phyloP scores from a whole-genome alignment of 2,113 vertebrate genomes.

The Pionites leucogaster region DNA sequence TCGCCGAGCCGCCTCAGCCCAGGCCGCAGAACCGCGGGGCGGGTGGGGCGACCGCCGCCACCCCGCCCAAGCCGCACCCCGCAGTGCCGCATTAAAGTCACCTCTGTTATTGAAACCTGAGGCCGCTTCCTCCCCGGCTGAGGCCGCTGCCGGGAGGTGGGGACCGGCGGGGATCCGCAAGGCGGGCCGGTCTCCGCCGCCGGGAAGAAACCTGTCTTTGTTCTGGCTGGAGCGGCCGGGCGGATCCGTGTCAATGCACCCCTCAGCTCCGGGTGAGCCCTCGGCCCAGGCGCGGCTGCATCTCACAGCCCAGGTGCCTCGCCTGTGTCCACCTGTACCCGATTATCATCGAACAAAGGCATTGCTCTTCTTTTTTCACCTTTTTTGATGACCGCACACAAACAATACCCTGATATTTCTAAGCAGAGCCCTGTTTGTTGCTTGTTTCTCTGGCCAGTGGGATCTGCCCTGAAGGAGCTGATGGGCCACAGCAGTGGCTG shows the following conservation, averaged over 20 bases:
- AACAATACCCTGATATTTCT: accelerated
- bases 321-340: neutral
- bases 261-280: accelerated
- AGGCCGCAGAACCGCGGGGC: too few relatives aligned
- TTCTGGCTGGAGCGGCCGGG: constrained; percentile 1
- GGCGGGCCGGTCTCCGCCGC: neutral
- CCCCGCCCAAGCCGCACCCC: too few relatives aligned
- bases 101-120: constrained; percentile 77
- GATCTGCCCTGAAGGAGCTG: neutral
- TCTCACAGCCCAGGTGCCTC: accelerated
- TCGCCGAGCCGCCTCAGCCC: neutral
- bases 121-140: constrained; percentile 71
- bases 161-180: constrained; percentile 46
- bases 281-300: neutral
- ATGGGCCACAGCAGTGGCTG: neutral
- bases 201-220: constrained; percentile 71
- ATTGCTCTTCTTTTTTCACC: accelerated
- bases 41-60: too few relatives aligned
- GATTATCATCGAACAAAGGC: accelerated
- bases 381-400: neutral
- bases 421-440: neutral
- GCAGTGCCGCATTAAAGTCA: constrained; percentile 70
- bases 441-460: neutral
- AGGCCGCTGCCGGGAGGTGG: constrained; percentile 48
- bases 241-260: neutral